These are phyloP conservation scores for Calliopsis andreniformis DNA, from an alignment of 1,140 invertebrate species.

Conservation along the genomic window DNA sequence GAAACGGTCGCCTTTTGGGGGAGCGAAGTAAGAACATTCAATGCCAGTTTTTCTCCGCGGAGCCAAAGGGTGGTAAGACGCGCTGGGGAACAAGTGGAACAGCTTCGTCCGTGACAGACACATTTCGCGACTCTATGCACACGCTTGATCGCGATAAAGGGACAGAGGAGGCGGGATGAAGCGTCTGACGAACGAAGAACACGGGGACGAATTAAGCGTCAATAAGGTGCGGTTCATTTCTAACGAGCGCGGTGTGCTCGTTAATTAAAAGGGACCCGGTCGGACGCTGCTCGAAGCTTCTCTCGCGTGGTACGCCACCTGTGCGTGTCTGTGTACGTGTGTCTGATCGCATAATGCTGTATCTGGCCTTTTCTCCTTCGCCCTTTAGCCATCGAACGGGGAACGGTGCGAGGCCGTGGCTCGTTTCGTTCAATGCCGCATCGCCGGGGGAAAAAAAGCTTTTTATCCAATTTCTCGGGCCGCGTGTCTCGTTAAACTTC, in stretches of 20 bases:
- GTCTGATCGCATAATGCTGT: conserved; percentile 5
- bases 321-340: neutral
- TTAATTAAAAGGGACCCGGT: conserved; percentile 69
- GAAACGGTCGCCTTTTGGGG: conserved; percentile 45
- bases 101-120: neutral
- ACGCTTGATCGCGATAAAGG: conserved; percentile 13
- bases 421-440: conserved; percentile 38
- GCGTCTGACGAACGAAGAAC: conserved; percentile 13
- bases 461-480: conserved; percentile 80
- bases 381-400: conserved; percentile 44
- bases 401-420: conserved; percentile 19
- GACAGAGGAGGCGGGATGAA: conserved; percentile 7
- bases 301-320: conserved; percentile 1
- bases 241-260: conserved; percentile 67
- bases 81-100: conserved; percentile 9
- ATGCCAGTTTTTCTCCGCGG: conserved; percentile 36
- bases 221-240: conserved; percentile 74
- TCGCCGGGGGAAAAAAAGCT: conserved; percentile 73
- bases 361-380: conserved; percentile 15
- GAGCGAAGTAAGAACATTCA: conserved; percentile 66
- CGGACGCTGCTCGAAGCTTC: conserved; percentile 27
- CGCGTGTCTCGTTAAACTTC: conserved; percentile 77
- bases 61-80: conserved; percentile 31
- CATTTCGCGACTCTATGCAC: neutral
- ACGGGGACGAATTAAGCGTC: conserved; percentile 69